Evolutionary conservation across 1,140 invertebrate genomes (phyloP).

Genomic region (Drosophila eugracilis): DNA sequence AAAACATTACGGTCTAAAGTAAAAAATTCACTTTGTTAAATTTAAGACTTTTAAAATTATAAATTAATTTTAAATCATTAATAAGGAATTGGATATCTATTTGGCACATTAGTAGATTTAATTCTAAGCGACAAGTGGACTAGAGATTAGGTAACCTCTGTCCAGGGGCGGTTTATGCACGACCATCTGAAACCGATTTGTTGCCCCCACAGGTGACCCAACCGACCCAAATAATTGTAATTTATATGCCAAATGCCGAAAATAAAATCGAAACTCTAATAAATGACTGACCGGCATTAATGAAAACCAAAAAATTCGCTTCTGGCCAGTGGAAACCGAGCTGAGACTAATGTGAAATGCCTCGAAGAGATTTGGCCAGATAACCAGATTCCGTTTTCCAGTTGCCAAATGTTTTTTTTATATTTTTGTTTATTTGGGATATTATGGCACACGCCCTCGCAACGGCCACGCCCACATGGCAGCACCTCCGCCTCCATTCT

Average conservation of each 20-base stretch:
- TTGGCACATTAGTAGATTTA: neutral
- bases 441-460: slow-evolving; percentile 47
- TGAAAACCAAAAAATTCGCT: slow-evolving; percentile 31
- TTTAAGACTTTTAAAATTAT: too few relatives aligned
- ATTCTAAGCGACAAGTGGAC: slow-evolving; percentile 4
- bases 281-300: slow-evolving; percentile 32
- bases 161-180: slow-evolving; percentile 14
- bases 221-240: slow-evolving; percentile 48
- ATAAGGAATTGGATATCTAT: neutral
- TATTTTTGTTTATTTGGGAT: slow-evolving; percentile 11
- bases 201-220: slow-evolving; percentile 45
- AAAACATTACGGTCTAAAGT: too few relatives aligned
- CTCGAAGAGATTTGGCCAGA: slow-evolving; percentile 44
- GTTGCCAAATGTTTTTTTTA: slow-evolving; percentile 41
- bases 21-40: too few relatives aligned
- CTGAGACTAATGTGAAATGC: slow-evolving; percentile 53
- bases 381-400: slow-evolving; percentile 53
- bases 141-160: slow-evolving; percentile 16
- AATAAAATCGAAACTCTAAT: slow-evolving; percentile 31
- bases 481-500: slow-evolving; percentile 42
- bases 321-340: slow-evolving; percentile 30
- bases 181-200: slow-evolving; percentile 7
- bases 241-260: slow-evolving; percentile 39
- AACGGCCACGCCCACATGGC: slow-evolving; percentile 34
- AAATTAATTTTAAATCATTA: too few relatives aligned